Base-by-base conservation (phyloP, 2,797 vertebrate genomes). In the Lacerta viridis region DNA sequence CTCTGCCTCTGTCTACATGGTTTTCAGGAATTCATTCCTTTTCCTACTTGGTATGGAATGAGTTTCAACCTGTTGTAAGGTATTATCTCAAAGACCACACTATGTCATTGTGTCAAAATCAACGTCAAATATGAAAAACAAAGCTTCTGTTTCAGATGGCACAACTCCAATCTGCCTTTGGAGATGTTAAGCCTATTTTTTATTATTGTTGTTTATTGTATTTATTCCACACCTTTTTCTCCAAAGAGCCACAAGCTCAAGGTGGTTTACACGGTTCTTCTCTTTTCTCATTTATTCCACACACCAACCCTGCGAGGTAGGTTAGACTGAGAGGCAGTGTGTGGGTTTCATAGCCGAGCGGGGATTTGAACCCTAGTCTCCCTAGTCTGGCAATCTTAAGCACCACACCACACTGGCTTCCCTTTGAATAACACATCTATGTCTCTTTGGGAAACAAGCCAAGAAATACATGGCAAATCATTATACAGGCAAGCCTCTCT, bases 401-500 rank as follows among this genome's bases (percentile, higher is more conserved):
- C 50, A 55, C 50, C 15, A 15, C 50, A 55, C 50, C 50, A 55
- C 50, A 55, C 50, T 55, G 50, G 50, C 50, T 55, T 55, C 50
- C 50, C 50, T 50, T 27, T 39, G 86, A 50, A 83, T 80, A 23
- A 86, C 27, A 27, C 75, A 36, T 85, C 29, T 33, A n/a, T 88
- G 69, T 89, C 88, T 39, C 36, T 18, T 77, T 68, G 41, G 25
- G 86, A 85, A 83, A 0, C 83, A 27, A 89, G 83, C 27, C 0
- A 2, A 20, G 13, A 71, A 92, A 76, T 55, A 15, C 13, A 7
- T 59, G 15, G 36, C 8, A 2, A 55, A 69, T 23, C 33, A 71
- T 75, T 43, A 9, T 17, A 10, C n/a, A 10, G 36, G 55, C 9
- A 20, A 33, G 50, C 85, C 79, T 46, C 92, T 76, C 92, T 87